phyloP scores from a whole-genome alignment of 2,888 invertebrate genomes.

The Teleiodes luculella region DNA sequence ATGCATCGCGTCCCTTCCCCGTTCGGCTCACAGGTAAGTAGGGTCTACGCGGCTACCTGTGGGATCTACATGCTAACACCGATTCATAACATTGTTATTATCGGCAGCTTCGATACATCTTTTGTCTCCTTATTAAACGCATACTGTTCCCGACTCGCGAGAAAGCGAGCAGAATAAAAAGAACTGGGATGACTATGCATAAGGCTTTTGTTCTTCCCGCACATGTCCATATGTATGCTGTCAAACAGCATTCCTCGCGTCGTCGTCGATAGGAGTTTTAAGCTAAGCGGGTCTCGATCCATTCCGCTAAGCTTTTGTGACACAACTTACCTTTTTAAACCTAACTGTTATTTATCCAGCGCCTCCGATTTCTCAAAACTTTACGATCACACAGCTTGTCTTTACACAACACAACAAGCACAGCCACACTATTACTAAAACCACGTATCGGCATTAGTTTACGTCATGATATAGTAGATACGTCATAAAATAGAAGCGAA shows the following conservation, averaged over 20 bases:
- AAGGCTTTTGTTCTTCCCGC: slow-evolving; percentile 77
- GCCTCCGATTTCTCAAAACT: slow-evolving; percentile 52
- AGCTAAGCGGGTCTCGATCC: slow-evolving; percentile 64
- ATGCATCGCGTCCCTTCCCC: slow-evolving; percentile 59
- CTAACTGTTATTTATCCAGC: slow-evolving; percentile 69
- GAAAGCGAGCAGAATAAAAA: slow-evolving; percentile 63
- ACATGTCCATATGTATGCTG: slow-evolving; percentile 67
- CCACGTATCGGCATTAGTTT: slow-evolving; percentile 48
- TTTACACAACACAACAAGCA: slow-evolving; percentile 55
- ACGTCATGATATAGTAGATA: slow-evolving; percentile 60
- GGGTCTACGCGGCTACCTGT: slow-evolving; percentile 56
- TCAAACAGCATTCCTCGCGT: slow-evolving; percentile 75
- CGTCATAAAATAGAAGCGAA: slow-evolving; percentile 43
- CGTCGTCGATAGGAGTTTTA: slow-evolving; percentile 68
- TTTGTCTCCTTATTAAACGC: slow-evolving; percentile 32
- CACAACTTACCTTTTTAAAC: slow-evolving; percentile 75
- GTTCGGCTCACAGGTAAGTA: slow-evolving; percentile 62
- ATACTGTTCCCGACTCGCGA: slow-evolving; percentile 30
- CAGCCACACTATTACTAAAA: slow-evolving; percentile 47
- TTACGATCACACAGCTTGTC: slow-evolving; percentile 42
- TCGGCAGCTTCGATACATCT: slow-evolving; percentile 31
- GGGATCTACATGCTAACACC: slow-evolving; percentile 40
- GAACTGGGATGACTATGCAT: slow-evolving; percentile 67
- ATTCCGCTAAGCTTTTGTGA: slow-evolving; percentile 67
- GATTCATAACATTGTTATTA: slow-evolving; percentile 35